phyloP scores from a whole-genome alignment of 2,888 invertebrate species.

The Steinernema hermaphroditum region DNA sequence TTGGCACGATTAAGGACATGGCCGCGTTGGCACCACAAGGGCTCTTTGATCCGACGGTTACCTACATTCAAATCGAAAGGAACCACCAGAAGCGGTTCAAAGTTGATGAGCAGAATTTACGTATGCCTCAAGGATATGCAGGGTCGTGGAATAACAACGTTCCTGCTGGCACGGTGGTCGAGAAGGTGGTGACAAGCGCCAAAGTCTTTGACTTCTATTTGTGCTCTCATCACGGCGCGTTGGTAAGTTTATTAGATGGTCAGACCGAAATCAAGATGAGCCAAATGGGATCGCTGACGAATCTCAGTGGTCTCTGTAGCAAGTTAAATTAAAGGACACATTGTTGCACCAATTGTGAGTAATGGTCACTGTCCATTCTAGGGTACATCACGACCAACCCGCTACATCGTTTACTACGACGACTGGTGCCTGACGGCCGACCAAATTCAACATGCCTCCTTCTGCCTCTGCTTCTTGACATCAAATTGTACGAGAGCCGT shows the following conservation, averaged over 20 bases:
- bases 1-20: not conserved
- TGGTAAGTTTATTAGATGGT: not conserved
- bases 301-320: too few relatives aligned
- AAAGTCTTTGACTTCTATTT: not conserved
- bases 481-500: not conserved
- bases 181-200: not conserved
- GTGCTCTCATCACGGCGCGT: conserved; percentile 1
- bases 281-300: too few relatives aligned
- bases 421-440: not conserved
- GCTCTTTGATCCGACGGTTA: not conserved
- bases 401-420: conserved; percentile 17
- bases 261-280: not conserved
- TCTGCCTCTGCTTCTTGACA: conserved; percentile 12
- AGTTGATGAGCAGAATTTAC: not conserved
- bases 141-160: not conserved
- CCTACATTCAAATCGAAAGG: not conserved
- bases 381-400: conserved; percentile 1
- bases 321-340: too few relatives aligned
- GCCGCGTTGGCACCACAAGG: not conserved
- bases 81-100: conserved; percentile 1
- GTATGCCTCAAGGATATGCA: not conserved
- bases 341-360: too few relatives aligned
- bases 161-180: not conserved
- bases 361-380: not conserved
- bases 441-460: not conserved